These are phyloP conservation scores for Lycopodina hypogea DNA, from an alignment of 37 sponge, comb jelly and placozoan species.

Conservation along the genomic window DNA sequence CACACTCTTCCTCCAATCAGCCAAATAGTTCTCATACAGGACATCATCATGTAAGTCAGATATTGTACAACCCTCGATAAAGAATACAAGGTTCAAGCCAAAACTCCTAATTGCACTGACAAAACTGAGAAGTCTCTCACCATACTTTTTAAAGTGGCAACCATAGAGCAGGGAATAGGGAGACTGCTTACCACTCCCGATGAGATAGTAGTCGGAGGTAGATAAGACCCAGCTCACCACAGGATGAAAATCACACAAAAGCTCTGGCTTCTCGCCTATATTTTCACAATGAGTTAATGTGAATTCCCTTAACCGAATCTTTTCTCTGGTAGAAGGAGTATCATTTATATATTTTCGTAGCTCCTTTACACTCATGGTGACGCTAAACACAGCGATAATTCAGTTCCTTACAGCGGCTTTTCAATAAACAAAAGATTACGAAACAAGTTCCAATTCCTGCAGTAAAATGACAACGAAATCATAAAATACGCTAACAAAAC, in stretches of 20 bases:
- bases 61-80: constrained; percentile 25
- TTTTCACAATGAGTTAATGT: not conserved
- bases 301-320: constrained; percentile 13
- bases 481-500: too few species aligned
- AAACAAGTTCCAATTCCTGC: not conserved
- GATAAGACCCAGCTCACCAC: constrained; percentile 26
- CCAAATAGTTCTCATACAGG: not conserved
- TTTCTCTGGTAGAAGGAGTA: constrained; percentile 14
- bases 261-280: constrained; percentile 23
- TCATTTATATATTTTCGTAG: constrained; percentile 35
- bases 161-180: constrained; percentile 45
- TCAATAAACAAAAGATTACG: not conserved
- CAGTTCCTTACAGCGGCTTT: not conserved
- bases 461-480: not conserved
- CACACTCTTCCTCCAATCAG: not conserved
- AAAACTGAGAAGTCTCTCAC: constrained; percentile 28
- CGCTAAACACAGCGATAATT: too few species aligned
- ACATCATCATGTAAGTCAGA: not conserved
- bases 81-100: constrained; percentile 55
- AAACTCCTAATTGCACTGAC: constrained; percentile 29
- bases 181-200: constrained; percentile 20
- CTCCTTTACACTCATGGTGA: not conserved
- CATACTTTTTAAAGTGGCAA: constrained; percentile 15
- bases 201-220: not conserved
- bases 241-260: constrained; percentile 27